phyloP scores from a whole-genome alignment of 2,113 vertebrate species.

The Rhombomys opimus region DNA sequence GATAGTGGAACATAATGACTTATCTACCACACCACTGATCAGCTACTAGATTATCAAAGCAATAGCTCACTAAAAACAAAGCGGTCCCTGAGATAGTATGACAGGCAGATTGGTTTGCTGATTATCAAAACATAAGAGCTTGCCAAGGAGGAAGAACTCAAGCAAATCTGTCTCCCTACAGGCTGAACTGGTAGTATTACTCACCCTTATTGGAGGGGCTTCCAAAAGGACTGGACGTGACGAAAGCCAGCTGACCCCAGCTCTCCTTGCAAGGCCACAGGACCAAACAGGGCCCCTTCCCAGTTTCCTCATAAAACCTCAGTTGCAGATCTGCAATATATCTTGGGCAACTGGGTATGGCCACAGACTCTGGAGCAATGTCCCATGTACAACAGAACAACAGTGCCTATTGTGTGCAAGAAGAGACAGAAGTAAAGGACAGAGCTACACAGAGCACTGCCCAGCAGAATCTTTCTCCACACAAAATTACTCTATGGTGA shows the following conservation, averaged over 20 bases:
- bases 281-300: not conserved
- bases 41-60: not conserved
- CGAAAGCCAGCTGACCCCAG: not conserved
- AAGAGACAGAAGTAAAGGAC: not conserved
- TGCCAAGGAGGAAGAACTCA: not conserved
- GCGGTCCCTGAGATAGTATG: not conserved
- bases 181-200: not conserved
- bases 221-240: not conserved
- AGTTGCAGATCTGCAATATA: not conserved
- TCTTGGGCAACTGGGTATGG: conserved; percentile 42
- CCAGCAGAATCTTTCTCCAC: not conserved
- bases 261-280: not conserved
- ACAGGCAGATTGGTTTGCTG: not conserved
- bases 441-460: not conserved
- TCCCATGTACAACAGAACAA: not conserved
- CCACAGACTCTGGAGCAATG: conserved; percentile 43
- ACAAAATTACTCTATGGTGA: not conserved
- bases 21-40: conserved; percentile 17
- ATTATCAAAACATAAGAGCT: not conserved
- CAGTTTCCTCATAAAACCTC: not conserved
- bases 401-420: not conserved
- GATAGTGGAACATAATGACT: rapidly evolving
- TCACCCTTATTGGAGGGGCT: not conserved
- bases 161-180: not conserved
- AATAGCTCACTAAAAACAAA: not conserved